Evolutionary conservation across 1,140 invertebrate genomes (phyloP), one percentile per base, ranked within the genome.

Genomic region (Aculops lycopersici): DNA sequence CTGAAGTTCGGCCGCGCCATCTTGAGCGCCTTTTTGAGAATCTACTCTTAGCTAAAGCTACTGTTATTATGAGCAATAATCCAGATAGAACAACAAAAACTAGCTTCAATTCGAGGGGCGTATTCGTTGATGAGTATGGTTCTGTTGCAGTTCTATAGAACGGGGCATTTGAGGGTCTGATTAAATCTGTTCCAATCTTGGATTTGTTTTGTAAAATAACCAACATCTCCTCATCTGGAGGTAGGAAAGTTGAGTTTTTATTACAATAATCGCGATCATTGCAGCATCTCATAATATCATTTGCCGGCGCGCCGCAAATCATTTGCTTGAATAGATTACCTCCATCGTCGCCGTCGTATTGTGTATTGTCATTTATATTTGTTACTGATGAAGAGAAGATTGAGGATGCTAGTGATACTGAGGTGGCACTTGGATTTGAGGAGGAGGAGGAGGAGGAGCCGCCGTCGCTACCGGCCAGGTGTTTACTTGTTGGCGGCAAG

Each of bases 231-330:
- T 8, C n/a, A 8, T 31, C 24, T 31, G 43, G 45, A 14, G 52
- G 36, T 8, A 38, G 41, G 4, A 45, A 46, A 16, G 45, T 21
- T 4, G 48, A 40, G 38, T 51, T 20, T 35, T 37, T 36, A 45
- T 55, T 54, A 42, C 52, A 54, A 36, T 43, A 53, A 41, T 52
- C 45, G 18, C 41, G 24, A 20, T 49, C 42, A 12, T 40, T 21
- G 41, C 52, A 54, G 45, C 51, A 55, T 18, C 36, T 16, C 8
- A 43, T 38, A 8, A 42, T 43, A 24, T 39, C 37, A 42, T 43
- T 8, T n/a, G 8, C 24, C 24, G 24, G n/a, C n/a, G n/a, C n/a
- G n/a, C n/a, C n/a, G n/a, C 8, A 31, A 31, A 31, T 8, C 24
- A 31, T 8, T 8, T 31, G 24, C 8, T 31, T 31, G 24, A 31